A percentile compares a stretch with the other conserved stretches of the same genome.
These are phyloP conservation scores for Xerus rutilus DNA, from an alignment of 2,797 vertebrate species.

Conservation along the genomic window DNA sequence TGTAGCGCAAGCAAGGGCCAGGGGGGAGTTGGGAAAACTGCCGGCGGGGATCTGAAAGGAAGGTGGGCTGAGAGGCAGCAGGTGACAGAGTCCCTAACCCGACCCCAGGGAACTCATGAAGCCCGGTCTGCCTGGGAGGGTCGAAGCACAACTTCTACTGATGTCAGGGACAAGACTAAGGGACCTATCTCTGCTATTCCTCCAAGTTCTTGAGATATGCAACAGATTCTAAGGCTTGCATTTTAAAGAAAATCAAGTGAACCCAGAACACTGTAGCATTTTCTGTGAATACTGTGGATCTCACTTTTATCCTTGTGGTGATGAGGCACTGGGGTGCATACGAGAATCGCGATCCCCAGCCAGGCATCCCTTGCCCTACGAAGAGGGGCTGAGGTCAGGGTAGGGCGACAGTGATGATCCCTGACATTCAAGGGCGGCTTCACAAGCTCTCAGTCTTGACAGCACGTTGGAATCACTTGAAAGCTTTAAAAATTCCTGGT, in stretches of 20 bases:
- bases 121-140: not conserved
- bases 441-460: not conserved
- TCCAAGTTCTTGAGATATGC: not conserved
- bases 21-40: not conserved
- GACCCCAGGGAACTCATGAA: not conserved
- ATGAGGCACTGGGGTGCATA: not conserved
- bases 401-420: no score
- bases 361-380: fast-evolving
- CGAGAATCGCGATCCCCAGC: not conserved
- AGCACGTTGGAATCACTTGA: not conserved
- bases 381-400: not conserved
- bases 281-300: not conserved
- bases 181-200: not conserved
- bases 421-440: not conserved
- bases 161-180: not conserved
- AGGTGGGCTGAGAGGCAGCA: not conserved
- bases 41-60: not conserved
- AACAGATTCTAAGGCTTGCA: not conserved
- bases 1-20: not conserved
- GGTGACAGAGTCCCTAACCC: not conserved
- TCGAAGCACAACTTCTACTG: not conserved
- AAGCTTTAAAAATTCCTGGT: not conserved
- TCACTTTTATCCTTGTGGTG: not conserved
- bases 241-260: not conserved
- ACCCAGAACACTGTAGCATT: not conserved